Conservation (phyloP, 37 sponge, comb jelly and placozoan genomes). For the Diacarnus erythraeanus region DNA sequence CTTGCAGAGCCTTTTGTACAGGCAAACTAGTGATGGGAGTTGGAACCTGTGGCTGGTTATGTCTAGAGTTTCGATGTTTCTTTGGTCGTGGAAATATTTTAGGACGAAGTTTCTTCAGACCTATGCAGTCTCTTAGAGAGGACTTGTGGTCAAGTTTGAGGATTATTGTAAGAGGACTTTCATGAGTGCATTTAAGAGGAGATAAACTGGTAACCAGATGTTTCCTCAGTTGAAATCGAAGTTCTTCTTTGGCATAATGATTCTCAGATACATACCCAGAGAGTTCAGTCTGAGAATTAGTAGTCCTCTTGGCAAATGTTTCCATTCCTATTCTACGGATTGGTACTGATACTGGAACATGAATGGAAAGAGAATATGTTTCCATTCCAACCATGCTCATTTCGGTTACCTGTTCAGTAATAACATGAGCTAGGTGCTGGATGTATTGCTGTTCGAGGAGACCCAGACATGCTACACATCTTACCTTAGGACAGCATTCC, state of each 20-base stretch:
- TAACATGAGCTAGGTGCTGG: neutral
- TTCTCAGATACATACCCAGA: neutral
- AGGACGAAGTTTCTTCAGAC: conserved; percentile 24
- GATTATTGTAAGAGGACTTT: conserved; percentile 41
- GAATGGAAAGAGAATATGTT: conserved; percentile 32
- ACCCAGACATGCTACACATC: conserved; percentile 43
- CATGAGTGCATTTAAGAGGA: neutral
- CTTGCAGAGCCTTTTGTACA: conserved; percentile 23
- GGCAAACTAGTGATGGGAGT: conserved; percentile 2
- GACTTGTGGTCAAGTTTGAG: conserved; percentile 31
- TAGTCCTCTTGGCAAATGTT: neutral
- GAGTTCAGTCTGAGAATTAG: neutral
- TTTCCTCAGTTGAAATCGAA: conserved; percentile 9
- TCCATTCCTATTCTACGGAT: conserved; percentile 15
- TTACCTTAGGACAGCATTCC: neutral
- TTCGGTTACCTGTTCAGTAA: conserved; percentile 19
- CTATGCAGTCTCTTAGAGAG: conserved; percentile 9
- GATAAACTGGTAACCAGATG: neutral
- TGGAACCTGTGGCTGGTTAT: no score
- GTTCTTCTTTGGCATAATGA: conserved; percentile 35
- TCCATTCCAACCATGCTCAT: conserved; percentile 27
- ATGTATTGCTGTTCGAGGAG: conserved; percentile 12
- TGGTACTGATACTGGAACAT: conserved; percentile 33
- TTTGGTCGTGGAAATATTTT: conserved; percentile 15
- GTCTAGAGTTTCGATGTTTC: neutral